phyloP scores from a whole-genome alignment of 2,797 vertebrate species.

The Taenioides sp. region DNA sequence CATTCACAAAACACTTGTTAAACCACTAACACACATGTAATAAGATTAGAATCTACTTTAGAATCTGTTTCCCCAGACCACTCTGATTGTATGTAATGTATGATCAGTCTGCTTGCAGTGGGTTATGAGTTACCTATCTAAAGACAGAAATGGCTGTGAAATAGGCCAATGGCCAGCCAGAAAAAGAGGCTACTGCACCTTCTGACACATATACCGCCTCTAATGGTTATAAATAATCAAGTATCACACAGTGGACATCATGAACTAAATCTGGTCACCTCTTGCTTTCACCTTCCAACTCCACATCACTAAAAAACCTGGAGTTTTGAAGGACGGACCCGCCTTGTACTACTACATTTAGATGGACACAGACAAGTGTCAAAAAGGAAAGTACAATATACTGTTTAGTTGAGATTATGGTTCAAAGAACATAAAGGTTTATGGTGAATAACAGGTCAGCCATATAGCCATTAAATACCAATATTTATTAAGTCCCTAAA shows the following conservation, averaged over 20 bases:
- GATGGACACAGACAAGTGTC: slow-evolving; percentile 52
- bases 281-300: slow-evolving; percentile 68
- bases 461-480: neutral
- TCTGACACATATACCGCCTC: slow-evolving; percentile 14
- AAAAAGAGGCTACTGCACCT: slow-evolving; percentile 46
- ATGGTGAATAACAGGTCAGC: neutral
- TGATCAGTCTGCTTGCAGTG: slow-evolving; percentile 37
- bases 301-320: slow-evolving; percentile 55
- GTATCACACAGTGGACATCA: slow-evolving; percentile 68
- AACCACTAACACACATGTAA: neutral
- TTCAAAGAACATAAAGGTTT: neutral
- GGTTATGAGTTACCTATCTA: slow-evolving; percentile 39
- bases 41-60: neutral
- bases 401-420: slow-evolving; percentile 21
- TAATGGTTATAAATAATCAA: slow-evolving; percentile 79
- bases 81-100: slow-evolving; percentile 8
- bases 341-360: too few species aligned
- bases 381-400: slow-evolving; percentile 51
- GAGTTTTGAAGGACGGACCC: slow-evolving; percentile 76
- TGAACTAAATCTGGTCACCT: slow-evolving; percentile 73
- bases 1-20: neutral
- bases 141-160: slow-evolving; percentile 61
- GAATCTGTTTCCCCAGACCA: neutral
- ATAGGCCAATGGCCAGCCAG: slow-evolving; percentile 70
- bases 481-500: slow-evolving; percentile 24